phyloP scores from a whole-genome alignment of 2,888 invertebrate species.

The Agrotis ipsilon region DNA sequence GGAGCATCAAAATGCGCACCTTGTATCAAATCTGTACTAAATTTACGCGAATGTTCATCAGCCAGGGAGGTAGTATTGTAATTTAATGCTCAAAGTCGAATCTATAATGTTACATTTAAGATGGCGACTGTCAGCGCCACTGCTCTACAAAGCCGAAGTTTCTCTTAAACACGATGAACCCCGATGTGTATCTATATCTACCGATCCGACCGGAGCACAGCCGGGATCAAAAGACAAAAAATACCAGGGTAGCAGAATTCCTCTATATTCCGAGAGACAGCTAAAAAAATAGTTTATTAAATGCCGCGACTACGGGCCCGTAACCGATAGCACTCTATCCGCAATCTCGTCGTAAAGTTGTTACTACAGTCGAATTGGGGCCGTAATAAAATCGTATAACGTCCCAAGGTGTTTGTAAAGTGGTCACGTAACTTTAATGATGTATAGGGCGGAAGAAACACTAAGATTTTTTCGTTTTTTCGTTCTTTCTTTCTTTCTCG shows the following conservation, averaged over 20 bases:
- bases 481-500: no score
- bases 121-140: no score
- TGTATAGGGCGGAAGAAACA: slow-evolving; percentile 1
- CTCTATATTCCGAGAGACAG: slow-evolving; percentile 17
- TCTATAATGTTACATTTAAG: no score
- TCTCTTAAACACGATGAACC: background rate
- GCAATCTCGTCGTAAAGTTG: slow-evolving; percentile 55
- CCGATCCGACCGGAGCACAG: background rate
- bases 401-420: slow-evolving; percentile 53
- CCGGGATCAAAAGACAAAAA: slow-evolving; percentile 25
- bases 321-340: slow-evolving; percentile 52
- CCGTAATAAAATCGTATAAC: slow-evolving; percentile 47
- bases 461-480: background rate
- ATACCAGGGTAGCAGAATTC: slow-evolving; percentile 27
- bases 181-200: background rate
- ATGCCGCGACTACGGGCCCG: slow-evolving; percentile 47
- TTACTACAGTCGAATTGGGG: slow-evolving; percentile 54
- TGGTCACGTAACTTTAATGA: slow-evolving; percentile 53
- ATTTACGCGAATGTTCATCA: no score
- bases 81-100: no score
- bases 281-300: slow-evolving; percentile 52
- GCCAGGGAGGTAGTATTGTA: no score
- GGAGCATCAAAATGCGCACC: no score
- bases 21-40: no score
- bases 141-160: background rate